These are phyloP conservation scores for Hypsibius dujardini DNA, from an alignment of 1,140 invertebrate genomes.

Conservation along the genomic window DNA sequence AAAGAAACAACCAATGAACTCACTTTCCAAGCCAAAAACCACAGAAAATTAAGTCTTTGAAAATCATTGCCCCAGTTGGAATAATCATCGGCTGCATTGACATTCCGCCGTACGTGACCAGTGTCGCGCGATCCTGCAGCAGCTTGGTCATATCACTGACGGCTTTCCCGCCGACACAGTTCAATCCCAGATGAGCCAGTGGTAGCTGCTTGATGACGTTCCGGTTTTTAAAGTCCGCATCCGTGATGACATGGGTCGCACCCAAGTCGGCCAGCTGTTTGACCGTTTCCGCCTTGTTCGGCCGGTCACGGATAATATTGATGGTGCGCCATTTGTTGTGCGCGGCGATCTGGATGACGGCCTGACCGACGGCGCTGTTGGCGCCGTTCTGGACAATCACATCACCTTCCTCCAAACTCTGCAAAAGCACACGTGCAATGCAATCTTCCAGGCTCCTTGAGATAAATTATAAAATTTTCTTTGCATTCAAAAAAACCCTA, in stretches of 20 bases:
- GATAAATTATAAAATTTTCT: no score
- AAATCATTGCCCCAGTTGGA: slow-evolving; percentile 32
- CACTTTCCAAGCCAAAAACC: slow-evolving; percentile 82
- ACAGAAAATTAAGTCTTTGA: slow-evolving; percentile 49
- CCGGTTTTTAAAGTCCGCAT: slow-evolving; percentile 50
- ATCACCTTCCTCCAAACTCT: slow-evolving; percentile 42
- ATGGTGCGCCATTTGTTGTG: slow-evolving; percentile 58
- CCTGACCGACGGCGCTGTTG: slow-evolving; percentile 86
- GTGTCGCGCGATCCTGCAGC: slow-evolving; percentile 43
- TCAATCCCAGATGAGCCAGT: slow-evolving; percentile 64
- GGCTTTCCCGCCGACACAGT: slow-evolving; percentile 84
- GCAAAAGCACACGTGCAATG: background rate
- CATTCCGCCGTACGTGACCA: slow-evolving; percentile 98
- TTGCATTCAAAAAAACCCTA: no score
- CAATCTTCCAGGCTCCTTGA: no score
- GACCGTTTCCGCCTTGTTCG: slow-evolving; percentile 41
- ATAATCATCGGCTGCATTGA: slow-evolving; percentile 61
- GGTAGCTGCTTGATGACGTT: slow-evolving; percentile 38
- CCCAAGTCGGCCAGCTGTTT: slow-evolving; percentile 51
- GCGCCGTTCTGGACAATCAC: slow-evolving; percentile 86
- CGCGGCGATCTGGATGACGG: slow-evolving; percentile 65
- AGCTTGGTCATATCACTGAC: slow-evolving; percentile 60
- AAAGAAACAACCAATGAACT: no score
- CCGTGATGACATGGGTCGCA: slow-evolving; percentile 70
- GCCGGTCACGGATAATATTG: slow-evolving; percentile 67